phyloP scores from a whole-genome alignment of 2,113 vertebrate genomes.

The Porphyrio hochstetteri region DNA sequence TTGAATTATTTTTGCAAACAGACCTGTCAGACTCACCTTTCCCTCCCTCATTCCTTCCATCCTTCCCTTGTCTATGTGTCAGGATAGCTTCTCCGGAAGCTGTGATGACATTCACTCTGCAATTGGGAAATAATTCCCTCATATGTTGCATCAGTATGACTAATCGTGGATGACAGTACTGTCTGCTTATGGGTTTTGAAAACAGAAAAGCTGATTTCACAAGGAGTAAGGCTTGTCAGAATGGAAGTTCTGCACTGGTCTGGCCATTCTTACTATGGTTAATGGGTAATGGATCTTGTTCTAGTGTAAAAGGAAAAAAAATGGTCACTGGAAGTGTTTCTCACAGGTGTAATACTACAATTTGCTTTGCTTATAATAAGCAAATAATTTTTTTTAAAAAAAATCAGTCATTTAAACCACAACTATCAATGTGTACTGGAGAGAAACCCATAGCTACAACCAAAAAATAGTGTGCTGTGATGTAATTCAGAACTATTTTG shows the following conservation, averaged over 20 bases:
- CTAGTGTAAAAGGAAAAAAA: not conserved
- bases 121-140: not conserved
- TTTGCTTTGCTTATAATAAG: not conserved
- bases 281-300: not conserved
- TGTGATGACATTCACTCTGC: not conserved
- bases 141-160: not conserved
- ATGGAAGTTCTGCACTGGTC: not conserved
- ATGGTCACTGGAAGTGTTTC: not conserved
- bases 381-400: not conserved
- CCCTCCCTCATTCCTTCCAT: not conserved
- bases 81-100: not conserved
- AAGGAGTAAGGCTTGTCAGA: not conserved
- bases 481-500: not conserved
- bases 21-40: not conserved
- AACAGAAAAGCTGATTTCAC: not conserved
- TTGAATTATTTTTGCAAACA: not conserved
- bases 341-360: not conserved
- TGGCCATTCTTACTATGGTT: not conserved
- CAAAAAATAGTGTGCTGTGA: not conserved
- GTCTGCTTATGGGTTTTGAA: not conserved
- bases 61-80: not conserved
- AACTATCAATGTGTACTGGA: not conserved
- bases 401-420: not conserved
- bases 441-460: not conserved
- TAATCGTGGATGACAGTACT: not conserved